Conservation (phyloP, 1,140 invertebrate species). For the Metaphire vulgaris region DNA sequence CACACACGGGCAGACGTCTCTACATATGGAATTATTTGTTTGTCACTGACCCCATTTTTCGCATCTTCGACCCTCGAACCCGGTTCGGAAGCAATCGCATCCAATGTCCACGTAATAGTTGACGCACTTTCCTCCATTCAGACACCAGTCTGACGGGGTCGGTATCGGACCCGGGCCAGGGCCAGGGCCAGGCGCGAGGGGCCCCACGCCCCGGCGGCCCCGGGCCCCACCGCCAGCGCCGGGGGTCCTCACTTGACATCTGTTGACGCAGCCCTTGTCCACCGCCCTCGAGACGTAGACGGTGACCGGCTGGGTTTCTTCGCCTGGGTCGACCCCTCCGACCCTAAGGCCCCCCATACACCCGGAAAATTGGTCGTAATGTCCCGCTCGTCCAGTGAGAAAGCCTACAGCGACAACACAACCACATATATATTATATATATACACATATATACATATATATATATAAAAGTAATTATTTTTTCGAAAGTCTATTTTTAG, state of each 20-base stretch:
- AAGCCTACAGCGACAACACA: neutral
- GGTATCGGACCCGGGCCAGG: too few relatives aligned
- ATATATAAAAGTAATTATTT: neutral
- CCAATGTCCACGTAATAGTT: neutral
- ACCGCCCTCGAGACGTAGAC: neutral
- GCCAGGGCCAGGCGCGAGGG: too few relatives aligned
- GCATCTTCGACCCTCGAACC: conserved; percentile 10
- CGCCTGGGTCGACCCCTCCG: too few relatives aligned
- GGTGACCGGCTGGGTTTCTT: neutral
- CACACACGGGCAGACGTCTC: too few relatives aligned
- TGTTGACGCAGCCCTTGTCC: neutral
- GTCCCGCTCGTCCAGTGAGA: neutral
- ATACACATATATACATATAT: neutral
- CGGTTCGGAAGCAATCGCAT: conserved; percentile 1
- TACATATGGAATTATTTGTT: too few relatives aligned
- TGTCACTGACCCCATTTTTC: conserved; percentile 4
- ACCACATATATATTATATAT: neutral
- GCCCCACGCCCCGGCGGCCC: too few relatives aligned
- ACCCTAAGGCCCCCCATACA: neutral
- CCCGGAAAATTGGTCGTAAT: neutral
- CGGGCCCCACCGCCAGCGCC: too few relatives aligned
- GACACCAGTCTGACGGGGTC: neutral
- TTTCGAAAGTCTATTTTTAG: neutral
- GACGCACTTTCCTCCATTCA: conserved; percentile 3
- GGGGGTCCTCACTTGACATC: neutral